Percentiles rank a stretch among this genome's conserved stretches.
Evolutionary conservation across 2,888 invertebrate genomes (phyloP).

Genomic region (Prosapia bicincta): DNA sequence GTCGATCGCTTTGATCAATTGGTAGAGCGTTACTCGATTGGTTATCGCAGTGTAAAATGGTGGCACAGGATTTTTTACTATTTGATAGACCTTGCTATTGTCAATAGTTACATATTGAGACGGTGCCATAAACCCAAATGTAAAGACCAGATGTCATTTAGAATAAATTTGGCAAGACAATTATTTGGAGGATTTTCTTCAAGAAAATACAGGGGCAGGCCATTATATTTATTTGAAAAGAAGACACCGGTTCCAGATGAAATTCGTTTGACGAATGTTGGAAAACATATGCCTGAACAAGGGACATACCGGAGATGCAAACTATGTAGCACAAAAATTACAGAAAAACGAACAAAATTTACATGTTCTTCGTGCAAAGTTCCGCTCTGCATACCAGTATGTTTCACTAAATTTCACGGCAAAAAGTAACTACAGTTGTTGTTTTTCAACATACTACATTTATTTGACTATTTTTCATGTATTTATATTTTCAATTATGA

Average conservation of each 20-base stretch:
- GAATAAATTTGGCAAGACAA: not conserved
- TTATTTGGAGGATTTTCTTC: not conserved
- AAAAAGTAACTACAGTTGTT: no score
- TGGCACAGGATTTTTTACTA: no score
- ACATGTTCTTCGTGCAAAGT: not conserved
- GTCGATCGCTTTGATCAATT: not conserved
- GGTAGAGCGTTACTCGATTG: not conserved
- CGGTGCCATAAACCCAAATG: not conserved
- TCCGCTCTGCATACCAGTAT: not conserved
- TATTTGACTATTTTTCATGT: no score
- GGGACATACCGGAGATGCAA: not conserved
- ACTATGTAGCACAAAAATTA: not conserved
- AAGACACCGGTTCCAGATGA: not conserved
- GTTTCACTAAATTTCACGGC: not conserved
- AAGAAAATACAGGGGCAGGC: not conserved
- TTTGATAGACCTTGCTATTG: not conserved
- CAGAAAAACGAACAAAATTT: not conserved
- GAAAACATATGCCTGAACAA: not conserved
- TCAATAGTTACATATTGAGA: not conserved
- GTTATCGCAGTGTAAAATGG: not conserved
- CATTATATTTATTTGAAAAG: not conserved
- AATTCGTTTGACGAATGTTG: not conserved
- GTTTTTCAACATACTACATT: no score
- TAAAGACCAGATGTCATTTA: not conserved
- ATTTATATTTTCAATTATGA: no score